Conservation (phyloP, 2,113 vertebrate genomes). For the Herpailurus yagouaroundi region DNA sequence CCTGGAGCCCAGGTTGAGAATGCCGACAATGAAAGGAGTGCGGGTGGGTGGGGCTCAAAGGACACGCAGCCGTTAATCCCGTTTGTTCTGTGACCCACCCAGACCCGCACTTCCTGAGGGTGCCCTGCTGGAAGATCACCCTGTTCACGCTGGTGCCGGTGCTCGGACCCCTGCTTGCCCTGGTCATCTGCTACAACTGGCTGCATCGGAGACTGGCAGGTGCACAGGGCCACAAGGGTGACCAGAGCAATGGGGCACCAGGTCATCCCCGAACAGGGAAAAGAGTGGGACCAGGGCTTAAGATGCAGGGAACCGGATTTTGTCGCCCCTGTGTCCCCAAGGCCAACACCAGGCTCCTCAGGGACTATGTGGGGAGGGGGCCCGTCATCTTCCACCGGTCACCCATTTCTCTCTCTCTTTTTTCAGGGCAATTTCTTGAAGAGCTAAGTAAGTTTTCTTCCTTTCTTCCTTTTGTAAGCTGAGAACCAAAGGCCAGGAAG, state of each 20-base stretch:
- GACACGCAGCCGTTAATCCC: background rate
- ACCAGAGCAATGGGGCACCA: background rate
- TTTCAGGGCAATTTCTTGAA: slow-evolving; percentile 81
- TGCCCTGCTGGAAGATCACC: slow-evolving; percentile 80
- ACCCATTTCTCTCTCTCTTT: slow-evolving; percentile 45
- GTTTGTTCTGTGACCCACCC: background rate
- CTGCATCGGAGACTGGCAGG: slow-evolving; percentile 78
- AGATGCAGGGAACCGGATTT: background rate
- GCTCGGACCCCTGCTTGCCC: slow-evolving; percentile 75
- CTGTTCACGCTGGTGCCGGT: slow-evolving; percentile 73
- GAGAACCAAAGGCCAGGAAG: background rate
- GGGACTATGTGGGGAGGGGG: background rate
- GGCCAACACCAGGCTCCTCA: background rate
- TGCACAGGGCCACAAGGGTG: background rate
- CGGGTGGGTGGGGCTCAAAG: background rate
- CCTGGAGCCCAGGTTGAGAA: background rate
- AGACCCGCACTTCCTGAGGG: slow-evolving; percentile 81
- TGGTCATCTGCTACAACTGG: slow-evolving; percentile 82
- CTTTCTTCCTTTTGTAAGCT: background rate
- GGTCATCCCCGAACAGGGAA: background rate
- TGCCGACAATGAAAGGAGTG: background rate
- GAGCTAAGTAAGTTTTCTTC: slow-evolving; percentile 79
- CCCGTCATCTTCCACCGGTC: background rate
- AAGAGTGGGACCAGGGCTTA: background rate
- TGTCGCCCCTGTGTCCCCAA: background rate